Evolutionary conservation across 2,888 invertebrate genomes (phyloP), one percentile per base, ranked within the genome.

Genomic region (Nomada lathburiana): DNA sequence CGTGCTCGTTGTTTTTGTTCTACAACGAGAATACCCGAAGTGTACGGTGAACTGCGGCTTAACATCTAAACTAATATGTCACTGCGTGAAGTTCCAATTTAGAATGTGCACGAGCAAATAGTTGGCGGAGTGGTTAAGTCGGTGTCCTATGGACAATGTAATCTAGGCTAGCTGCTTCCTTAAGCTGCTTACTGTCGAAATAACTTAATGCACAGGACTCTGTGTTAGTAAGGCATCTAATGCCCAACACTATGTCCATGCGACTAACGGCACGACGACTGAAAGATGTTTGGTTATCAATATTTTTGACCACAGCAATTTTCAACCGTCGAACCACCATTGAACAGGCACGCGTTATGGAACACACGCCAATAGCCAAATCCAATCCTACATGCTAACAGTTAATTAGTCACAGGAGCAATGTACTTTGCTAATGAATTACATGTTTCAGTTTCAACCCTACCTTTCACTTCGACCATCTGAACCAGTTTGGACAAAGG

Each of bases 151-250:
- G 80, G 70, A 67, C 70, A 62, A 67, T 67, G 47, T 82, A 82
- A 69, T 70, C 68, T 70, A 52, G 26, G 70, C n/a, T 70, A 62
- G 62, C 75, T 52, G 67, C 44, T 63, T 80, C 62, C 80, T 82
- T 80, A 82, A 82, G 80, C 82, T 79, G 60, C 75, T 82, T 82
- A 82, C 55, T 62, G 75, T 80, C 70, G 67, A 71, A 80, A 75
- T 71, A 80, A 70, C 70, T 82, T 70, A 75, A 71, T 55, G 62
- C 55, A 23, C 60, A 60, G 68, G 60, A 20, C 47, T 42, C 10
- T 65, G 47, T 42, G n/a, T 44, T 23, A 52, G 53, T 13, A 59
- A 64, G 20, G 29, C 44, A 36, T 55, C 47, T 18, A 50, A 71
- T 23, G 63, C 65, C 26, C 60, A 7, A 36, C 36, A 7, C 36